Conservation (phyloP, 2,888 invertebrate genomes). For the Thelaira solivaga region DNA sequence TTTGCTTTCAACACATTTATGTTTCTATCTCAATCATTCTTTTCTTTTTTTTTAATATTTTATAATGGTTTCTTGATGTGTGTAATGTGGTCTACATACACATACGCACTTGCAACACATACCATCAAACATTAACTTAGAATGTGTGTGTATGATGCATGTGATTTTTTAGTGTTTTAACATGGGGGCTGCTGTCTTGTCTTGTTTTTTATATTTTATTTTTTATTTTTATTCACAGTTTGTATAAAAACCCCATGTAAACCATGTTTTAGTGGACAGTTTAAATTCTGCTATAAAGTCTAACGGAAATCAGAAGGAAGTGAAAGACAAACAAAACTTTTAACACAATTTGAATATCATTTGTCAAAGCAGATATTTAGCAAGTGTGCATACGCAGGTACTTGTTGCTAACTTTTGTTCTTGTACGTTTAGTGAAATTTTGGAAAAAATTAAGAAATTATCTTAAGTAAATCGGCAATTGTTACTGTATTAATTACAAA, state of each 20-base stretch:
- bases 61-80: constrained; percentile 23
- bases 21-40: too few relatives aligned
- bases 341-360: background rate
- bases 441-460: background rate
- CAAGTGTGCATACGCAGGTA: background rate
- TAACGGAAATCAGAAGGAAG: constrained; percentile 53
- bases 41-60: constrained; percentile 13
- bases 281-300: constrained; percentile 50
- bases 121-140: background rate
- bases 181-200: constrained; percentile 29
- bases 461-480: too few relatives aligned
- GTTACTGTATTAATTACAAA: too few relatives aligned
- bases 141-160: constrained; percentile 33
- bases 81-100: background rate
- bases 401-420: constrained; percentile 13
- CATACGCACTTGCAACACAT: constrained; percentile 7
- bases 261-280: constrained; percentile 65
- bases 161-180: constrained; percentile 58
- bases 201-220: constrained; percentile 1
- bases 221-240: constrained; percentile 1
- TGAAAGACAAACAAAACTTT: constrained; percentile 11
- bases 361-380: too few relatives aligned
- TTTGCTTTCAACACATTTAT: background rate
- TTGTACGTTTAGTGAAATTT: background rate
- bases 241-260: constrained; percentile 72